phyloP scores from a whole-genome alignment of 2,888 invertebrate species.

The Sussaba pulchella region DNA sequence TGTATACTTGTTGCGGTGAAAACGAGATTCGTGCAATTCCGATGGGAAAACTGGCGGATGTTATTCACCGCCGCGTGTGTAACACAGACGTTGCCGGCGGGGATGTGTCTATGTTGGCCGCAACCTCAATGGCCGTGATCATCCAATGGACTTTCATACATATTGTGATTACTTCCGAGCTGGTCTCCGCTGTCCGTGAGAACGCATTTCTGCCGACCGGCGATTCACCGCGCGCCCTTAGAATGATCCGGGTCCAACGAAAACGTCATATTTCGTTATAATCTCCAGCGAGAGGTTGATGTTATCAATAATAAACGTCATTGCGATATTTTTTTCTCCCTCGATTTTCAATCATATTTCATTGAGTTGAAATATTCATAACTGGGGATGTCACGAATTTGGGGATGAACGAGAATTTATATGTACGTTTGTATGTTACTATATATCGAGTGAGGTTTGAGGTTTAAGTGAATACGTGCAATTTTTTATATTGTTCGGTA shows the following conservation, averaged over 20 bases:
- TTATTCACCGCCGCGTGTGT: constrained; percentile 69
- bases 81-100: constrained; percentile 73
- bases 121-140: constrained; percentile 58
- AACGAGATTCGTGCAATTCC: constrained; percentile 81
- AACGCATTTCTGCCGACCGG: constrained; percentile 19
- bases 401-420: too few species aligned
- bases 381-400: too few species aligned
- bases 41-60: constrained; percentile 77
- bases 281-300: background rate
- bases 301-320: background rate
- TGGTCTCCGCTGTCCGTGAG: constrained; percentile 54
- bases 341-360: too few species aligned
- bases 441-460: too few species aligned
- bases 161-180: constrained; percentile 82
- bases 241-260: constrained; percentile 32
- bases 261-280: constrained; percentile 25
- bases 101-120: constrained; percentile 74
- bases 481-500: too few species aligned
- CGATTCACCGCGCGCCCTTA: constrained; percentile 26
- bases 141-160: constrained; percentile 78
- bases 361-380: too few species aligned
- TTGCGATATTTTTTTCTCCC: constrained; percentile 16
- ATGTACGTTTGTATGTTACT: too few species aligned
- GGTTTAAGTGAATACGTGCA: too few species aligned
- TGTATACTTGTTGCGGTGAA: constrained; percentile 76